These are phyloP conservation scores for Isotomurus palustris DNA, from an alignment of 2,888 invertebrate genomes.

Conservation along the genomic window DNA sequence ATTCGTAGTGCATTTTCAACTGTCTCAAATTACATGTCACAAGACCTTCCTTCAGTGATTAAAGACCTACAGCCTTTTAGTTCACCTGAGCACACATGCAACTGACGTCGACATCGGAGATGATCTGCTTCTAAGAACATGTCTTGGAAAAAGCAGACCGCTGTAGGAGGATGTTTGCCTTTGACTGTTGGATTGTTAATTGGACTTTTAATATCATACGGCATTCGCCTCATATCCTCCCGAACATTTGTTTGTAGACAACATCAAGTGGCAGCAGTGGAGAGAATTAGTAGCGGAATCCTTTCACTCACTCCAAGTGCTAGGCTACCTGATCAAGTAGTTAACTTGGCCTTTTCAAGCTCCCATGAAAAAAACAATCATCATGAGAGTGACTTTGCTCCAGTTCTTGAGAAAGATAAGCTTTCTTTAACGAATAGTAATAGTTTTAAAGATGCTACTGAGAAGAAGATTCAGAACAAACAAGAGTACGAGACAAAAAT, in stretches of 20 bases:
- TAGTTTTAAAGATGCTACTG: neutral
- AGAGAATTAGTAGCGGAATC: neutral
- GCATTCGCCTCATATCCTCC: neutral
- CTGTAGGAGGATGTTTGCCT: neutral
- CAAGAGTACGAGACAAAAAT: neutral
- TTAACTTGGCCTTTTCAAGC: neutral
- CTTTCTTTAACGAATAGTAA: neutral
- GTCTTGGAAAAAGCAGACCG: too few relatives aligned
- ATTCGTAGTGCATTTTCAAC: too few relatives aligned
- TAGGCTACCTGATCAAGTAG: neutral
- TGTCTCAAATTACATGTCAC: too few relatives aligned
- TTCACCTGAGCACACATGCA: too few relatives aligned
- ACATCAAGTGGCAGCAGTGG: neutral
- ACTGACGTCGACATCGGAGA: too few relatives aligned
- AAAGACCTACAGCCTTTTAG: too few relatives aligned
- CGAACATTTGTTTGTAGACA: neutral
- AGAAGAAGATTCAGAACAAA: neutral
- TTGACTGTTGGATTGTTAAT: slow-evolving; percentile 8
- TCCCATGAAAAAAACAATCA: neutral
- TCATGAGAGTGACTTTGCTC: too few relatives aligned
- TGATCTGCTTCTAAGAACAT: too few relatives aligned
- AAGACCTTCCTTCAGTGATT: too few relatives aligned
- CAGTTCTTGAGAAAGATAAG: too few relatives aligned
- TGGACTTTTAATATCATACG: slow-evolving; percentile 12
- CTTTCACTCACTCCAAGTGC: neutral